Evolutionary conservation across 2,888 invertebrate species (phyloP), one percentile per base, ranked within the genome.

Genomic region (Smittia aterrima): DNA sequence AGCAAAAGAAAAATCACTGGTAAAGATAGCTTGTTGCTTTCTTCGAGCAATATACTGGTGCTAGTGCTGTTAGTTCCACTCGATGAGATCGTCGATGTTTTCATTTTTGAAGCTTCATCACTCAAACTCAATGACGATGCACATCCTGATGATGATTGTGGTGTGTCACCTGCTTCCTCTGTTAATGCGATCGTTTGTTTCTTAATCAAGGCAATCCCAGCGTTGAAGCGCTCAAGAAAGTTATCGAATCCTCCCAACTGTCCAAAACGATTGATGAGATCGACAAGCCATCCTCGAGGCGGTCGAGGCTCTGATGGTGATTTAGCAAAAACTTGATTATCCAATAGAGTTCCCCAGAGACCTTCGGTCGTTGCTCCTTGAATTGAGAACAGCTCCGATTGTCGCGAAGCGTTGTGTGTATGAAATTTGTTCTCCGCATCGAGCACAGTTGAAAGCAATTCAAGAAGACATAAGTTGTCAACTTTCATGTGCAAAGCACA

Each of bases 231-330:
- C 79, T 93, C 92, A 74, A 92, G 84, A 76, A 96, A 84, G 80
- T 91, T 90, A 79, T 93, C 89, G 83, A 98, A 98, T 75, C 98
- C 98, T 75, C 92, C 92, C 75, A 93, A 85, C 80, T 90, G 89
- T 13, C 97, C 98, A 84, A 97, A 98, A 87, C 87, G 87, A 86
- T 98, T 98, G 76, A 98, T 92, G 77, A 98, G 87, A 86, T 98
- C 96, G 76, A 97, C 96, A 77, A 98, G 89, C 97, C 97, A 98
- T 75, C 97, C 97, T 77, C 94, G 89, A 13, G 95, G 93, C 78
- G 90, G 90, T 79, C 96, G 88, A 74, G 91, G 88, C 83, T 97
- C 96, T 64, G 86, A 84, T 38, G 90, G 88, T 24, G 85, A 84
- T 78, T 86, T 85, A 0, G 86, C 86, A 81, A 84, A 88, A 77